Evolutionary conservation across 2,888 invertebrate species (phyloP).

Genomic region (Diaphora mendica): DNA sequence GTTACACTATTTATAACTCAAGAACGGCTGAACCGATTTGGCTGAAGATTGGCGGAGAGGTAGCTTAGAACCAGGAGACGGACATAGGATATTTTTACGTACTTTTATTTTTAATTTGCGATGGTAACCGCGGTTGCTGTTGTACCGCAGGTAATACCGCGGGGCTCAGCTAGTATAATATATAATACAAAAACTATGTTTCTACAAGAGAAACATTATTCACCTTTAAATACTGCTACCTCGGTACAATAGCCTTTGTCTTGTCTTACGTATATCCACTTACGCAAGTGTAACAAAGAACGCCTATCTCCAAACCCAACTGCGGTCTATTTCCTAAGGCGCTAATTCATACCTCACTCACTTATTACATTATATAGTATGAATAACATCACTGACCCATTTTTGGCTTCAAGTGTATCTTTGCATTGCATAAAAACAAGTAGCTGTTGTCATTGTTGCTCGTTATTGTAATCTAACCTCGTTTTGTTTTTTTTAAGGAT

Average conservation of each 20-base stretch:
- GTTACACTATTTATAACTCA: too few relatives aligned
- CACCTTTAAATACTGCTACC: not conserved
- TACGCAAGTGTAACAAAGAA: constrained; percentile 6
- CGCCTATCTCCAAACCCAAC: constrained; percentile 5
- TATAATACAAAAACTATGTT: not conserved
- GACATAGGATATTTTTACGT: too few relatives aligned
- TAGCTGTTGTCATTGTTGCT: constrained; percentile 14
- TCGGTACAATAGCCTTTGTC: not conserved
- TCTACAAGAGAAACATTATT: not conserved
- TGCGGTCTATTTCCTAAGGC: constrained; percentile 12
- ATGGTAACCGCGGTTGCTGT: too few relatives aligned
- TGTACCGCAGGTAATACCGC: too few relatives aligned
- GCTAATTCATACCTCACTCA: constrained; percentile 14
- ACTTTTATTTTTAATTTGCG: too few relatives aligned
- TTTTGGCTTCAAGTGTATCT: constrained; percentile 17
- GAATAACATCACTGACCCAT: constrained; percentile 20
- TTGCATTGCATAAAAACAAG: constrained; percentile 10
- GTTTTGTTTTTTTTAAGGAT: not conserved
- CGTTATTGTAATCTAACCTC: constrained; percentile 15
- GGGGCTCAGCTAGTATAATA: too few relatives aligned
- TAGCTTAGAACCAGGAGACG: too few relatives aligned
- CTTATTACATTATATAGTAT: not conserved
- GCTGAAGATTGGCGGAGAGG: too few relatives aligned
- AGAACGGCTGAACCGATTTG: too few relatives aligned
- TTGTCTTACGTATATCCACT: not conserved